Conservation (phyloP, 1,140 invertebrate genomes). For the Branchinecta lindahli region DNA sequence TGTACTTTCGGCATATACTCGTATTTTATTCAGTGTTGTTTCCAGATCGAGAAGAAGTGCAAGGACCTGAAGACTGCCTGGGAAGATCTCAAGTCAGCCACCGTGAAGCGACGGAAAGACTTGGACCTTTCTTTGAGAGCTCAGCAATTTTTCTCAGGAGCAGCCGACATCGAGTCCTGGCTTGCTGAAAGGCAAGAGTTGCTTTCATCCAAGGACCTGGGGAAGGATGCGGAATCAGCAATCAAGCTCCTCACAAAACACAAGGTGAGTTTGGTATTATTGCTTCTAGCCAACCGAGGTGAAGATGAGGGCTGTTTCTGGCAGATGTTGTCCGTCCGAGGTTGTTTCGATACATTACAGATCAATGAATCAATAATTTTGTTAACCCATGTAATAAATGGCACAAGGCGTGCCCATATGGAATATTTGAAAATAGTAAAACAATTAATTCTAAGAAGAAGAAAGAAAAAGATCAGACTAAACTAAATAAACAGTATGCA, state of each 20-base stretch:
- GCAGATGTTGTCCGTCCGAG: too few relatives aligned
- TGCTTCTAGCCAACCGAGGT: too few relatives aligned
- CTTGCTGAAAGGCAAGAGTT: conserved; percentile 69
- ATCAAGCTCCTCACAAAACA: conserved; percentile 82
- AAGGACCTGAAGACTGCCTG: conserved; percentile 46
- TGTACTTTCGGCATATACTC: conserved; percentile 22
- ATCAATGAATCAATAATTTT: too few relatives aligned
- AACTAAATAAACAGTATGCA: too few relatives aligned
- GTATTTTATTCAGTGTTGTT: conserved; percentile 14
- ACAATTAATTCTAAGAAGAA: too few relatives aligned
- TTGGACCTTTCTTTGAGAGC: conserved; percentile 70
- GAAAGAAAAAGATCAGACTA: too few relatives aligned
- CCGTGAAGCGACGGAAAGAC: conserved; percentile 51
- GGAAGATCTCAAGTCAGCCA: conserved; percentile 48
- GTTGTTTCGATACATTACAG: too few relatives aligned
- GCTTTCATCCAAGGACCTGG: conserved; percentile 62
- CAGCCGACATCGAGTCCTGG: conserved; percentile 83
- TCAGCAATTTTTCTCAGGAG: conserved; percentile 78
- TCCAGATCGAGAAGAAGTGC: conserved; percentile 32
- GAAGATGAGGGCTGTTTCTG: too few relatives aligned
- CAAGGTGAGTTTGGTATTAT: conserved; percentile 14
- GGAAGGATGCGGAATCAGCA: conserved; percentile 70
- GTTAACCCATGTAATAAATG: too few relatives aligned
- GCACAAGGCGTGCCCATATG: too few relatives aligned
- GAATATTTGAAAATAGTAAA: too few relatives aligned